Evolutionary conservation across 2,888 invertebrate genomes (phyloP).

Genomic region (Limnephilus lunatus): DNA sequence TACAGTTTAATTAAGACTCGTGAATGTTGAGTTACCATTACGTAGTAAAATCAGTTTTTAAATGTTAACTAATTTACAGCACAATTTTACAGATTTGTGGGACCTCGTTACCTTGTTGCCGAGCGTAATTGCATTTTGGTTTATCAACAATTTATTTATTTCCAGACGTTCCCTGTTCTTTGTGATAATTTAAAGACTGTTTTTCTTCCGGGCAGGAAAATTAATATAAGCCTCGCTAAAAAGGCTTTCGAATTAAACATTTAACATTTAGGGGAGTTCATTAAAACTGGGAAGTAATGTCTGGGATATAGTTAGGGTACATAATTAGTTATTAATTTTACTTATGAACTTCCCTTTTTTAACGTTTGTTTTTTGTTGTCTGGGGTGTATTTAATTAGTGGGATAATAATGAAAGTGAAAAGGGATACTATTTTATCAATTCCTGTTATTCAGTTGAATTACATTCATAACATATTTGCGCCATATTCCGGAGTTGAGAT

Average conservation of each 20-base stretch:
- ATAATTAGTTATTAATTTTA: neutral
- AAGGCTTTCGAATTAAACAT: neutral
- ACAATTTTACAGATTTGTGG: neutral
- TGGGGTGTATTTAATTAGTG: too few relatives aligned
- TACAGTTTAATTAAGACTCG: neutral
- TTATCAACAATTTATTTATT: conserved; percentile 1
- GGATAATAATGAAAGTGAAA: too few relatives aligned
- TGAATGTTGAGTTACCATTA: neutral
- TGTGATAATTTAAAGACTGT: conserved; percentile 24
- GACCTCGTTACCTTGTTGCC: conserved; percentile 8
- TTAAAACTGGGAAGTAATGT: neutral
- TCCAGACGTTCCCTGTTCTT: neutral
- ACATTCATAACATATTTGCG: too few relatives aligned
- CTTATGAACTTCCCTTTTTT: neutral
- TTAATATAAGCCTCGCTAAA: conserved; percentile 26
- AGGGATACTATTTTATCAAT: too few relatives aligned
- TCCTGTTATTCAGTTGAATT: too few relatives aligned
- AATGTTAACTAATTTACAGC: neutral
- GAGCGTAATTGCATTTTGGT: neutral
- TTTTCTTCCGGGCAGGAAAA: neutral
- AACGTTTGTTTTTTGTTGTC: too few relatives aligned
- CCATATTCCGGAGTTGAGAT: too few relatives aligned
- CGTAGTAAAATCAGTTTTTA: neutral
- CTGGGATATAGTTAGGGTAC: neutral
- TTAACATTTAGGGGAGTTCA: neutral